phyloP scores from a whole-genome alignment of 2,797 vertebrate species.

The Euphonia xanthogaster region DNA sequence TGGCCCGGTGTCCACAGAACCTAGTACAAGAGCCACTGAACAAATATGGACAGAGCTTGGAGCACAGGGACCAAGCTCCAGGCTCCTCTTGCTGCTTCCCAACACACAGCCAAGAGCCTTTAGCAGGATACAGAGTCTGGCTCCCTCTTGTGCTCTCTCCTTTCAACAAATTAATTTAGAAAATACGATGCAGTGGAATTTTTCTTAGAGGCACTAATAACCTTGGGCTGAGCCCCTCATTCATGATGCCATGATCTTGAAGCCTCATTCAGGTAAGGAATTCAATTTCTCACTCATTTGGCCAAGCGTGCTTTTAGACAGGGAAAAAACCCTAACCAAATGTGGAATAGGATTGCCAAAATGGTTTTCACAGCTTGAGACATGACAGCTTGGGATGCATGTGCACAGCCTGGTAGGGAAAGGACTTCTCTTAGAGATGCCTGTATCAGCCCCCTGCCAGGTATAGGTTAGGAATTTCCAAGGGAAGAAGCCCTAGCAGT shows the following conservation, averaged over 20 bases:
- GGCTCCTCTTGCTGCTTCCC: not conserved
- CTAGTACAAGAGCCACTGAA: not conserved
- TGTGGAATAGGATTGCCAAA: not conserved
- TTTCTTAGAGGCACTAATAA: not conserved
- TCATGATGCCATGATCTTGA: not conserved
- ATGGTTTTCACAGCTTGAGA: not conserved
- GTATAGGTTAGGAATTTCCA: not conserved
- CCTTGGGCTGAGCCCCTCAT: accelerated
- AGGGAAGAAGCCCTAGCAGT: not conserved
- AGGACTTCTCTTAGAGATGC: not conserved
- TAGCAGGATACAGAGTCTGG: slow-evolving; percentile 54
- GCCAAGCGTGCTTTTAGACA: not conserved
- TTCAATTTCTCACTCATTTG: not conserved
- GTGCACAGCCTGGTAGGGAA: not conserved
- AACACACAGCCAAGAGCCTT: not conserved
- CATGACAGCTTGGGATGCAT: not conserved
- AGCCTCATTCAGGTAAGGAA: not conserved
- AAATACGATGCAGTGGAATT: not conserved
- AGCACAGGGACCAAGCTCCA: not conserved
- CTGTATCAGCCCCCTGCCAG: not conserved
- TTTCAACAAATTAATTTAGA: slow-evolving; percentile 4
- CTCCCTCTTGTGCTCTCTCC: slow-evolving; percentile 62
- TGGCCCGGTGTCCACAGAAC: not conserved
- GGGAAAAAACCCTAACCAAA: accelerated
- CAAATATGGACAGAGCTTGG: accelerated